Conservation (phyloP, 2,888 invertebrate genomes). For the Limnephilus rhombicus region DNA sequence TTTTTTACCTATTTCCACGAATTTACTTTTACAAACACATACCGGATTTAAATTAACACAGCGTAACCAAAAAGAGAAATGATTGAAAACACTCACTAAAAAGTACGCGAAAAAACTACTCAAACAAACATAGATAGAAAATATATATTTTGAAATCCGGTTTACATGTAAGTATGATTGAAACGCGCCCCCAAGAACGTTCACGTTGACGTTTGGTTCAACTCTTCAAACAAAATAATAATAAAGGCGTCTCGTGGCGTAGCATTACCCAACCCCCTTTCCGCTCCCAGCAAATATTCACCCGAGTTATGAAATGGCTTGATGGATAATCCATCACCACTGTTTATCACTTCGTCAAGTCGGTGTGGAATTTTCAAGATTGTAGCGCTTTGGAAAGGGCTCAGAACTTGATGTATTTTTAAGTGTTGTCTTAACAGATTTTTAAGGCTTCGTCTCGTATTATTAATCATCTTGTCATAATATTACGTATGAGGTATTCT, state of each 20-base stretch:
- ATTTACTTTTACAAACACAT: too few species aligned
- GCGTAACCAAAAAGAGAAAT: too few species aligned
- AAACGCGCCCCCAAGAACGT: not conserved
- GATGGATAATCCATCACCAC: slow-evolving; percentile 1
- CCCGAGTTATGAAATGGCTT: not conserved
- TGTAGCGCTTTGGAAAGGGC: not conserved
- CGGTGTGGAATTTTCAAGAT: not conserved
- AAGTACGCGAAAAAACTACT: too few species aligned
- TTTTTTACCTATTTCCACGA: too few species aligned
- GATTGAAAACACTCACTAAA: too few species aligned
- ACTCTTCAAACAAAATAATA: not conserved
- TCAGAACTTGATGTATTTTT: not conserved
- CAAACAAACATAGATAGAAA: not conserved
- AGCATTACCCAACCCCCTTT: not conserved
- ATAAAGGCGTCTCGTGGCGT: not conserved
- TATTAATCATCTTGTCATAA: too few species aligned
- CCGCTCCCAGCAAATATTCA: not conserved
- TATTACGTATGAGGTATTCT: too few species aligned
- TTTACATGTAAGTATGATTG: not conserved
- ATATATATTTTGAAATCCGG: not conserved
- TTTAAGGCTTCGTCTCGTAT: not conserved
- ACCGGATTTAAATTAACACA: too few species aligned
- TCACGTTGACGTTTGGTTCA: not conserved
- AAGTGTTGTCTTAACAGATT: not conserved
- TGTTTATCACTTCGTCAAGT: not conserved